phyloP scores from a whole-genome alignment of 2,888 invertebrate genomes.

The Heliconius sara region DNA sequence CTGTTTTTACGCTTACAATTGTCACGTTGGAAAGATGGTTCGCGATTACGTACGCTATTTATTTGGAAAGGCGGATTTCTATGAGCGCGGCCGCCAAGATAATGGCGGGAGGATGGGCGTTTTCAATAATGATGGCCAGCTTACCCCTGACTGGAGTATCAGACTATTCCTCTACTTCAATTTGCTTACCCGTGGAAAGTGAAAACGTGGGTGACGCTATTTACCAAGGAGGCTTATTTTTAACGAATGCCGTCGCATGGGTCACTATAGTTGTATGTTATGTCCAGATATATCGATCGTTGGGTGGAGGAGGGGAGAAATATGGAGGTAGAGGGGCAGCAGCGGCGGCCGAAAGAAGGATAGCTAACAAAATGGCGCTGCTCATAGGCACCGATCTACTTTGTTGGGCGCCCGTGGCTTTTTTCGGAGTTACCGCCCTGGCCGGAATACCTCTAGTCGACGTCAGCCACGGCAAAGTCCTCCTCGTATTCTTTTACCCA shows the following conservation, averaged over 20 bases:
- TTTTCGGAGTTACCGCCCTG: constrained; percentile 93
- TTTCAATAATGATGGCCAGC: constrained; percentile 89
- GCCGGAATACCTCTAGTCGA: constrained; percentile 93
- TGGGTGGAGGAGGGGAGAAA: constrained; percentile 88
- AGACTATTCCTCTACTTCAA: constrained; percentile 93
- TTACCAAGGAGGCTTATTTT: constrained; percentile 89
- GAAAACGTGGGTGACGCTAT: constrained; percentile 87
- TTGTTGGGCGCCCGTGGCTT: constrained; percentile 94
- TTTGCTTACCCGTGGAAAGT: constrained; percentile 94
- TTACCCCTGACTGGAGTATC: constrained; percentile 93
- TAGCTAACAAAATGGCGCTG: constrained; percentile 96
- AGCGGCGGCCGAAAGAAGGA: constrained; percentile 87
- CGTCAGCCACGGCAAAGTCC: constrained; percentile 90
- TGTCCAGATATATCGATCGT: constrained; percentile 92
- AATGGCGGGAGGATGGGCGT: constrained; percentile 91
- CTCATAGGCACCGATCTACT: constrained; percentile 93
- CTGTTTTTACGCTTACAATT: constrained; percentile 93
- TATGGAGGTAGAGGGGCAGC: constrained; percentile 86
- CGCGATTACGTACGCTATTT: constrained; percentile 92
- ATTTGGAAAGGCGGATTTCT: constrained; percentile 91
- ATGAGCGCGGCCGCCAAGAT: constrained; percentile 88
- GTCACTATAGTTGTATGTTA: constrained; percentile 93
- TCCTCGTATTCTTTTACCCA: constrained; percentile 95
- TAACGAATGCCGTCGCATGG: constrained; percentile 92
- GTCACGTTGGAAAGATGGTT: constrained; percentile 94